phyloP scores from a whole-genome alignment of 2,888 invertebrate genomes.

The Bembecia ichneumoniformis region DNA sequence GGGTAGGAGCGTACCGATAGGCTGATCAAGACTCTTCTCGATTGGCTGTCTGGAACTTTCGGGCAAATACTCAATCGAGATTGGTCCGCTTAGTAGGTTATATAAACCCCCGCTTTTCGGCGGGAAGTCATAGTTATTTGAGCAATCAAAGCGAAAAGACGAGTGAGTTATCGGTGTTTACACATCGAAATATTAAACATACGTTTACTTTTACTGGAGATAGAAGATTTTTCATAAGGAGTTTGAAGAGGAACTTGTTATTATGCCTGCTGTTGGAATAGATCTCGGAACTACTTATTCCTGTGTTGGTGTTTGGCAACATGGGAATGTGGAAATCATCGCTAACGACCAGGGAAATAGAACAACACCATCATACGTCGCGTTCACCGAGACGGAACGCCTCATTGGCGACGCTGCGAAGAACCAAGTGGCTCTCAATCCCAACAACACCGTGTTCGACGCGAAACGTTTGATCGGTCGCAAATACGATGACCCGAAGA shows the following conservation, averaged over 20 bases:
- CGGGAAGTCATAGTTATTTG: neutral
- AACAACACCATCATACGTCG: slow-evolving; percentile 85
- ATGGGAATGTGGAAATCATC: slow-evolving; percentile 80
- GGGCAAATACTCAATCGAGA: neutral
- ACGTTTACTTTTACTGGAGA: neutral
- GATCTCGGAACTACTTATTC: slow-evolving; percentile 71
- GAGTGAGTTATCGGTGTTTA: neutral
- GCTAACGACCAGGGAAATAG: slow-evolving; percentile 41
- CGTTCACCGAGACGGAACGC: slow-evolving; percentile 73
- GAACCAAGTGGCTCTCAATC: slow-evolving; percentile 79
- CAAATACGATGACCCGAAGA: slow-evolving; percentile 76
- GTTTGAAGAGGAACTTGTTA: slow-evolving; percentile 10
- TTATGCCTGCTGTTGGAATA: slow-evolving; percentile 51
- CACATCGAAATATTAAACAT: neutral
- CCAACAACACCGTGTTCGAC: slow-evolving; percentile 78
- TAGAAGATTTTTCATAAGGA: neutral
- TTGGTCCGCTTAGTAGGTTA: neutral
- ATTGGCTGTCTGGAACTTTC: neutral
- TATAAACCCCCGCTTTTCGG: neutral
- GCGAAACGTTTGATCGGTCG: slow-evolving; percentile 84
- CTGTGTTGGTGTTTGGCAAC: slow-evolving; percentile 81
- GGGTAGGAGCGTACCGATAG: too few relatives aligned
- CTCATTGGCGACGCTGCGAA: slow-evolving; percentile 73
- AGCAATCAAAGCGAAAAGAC: neutral
- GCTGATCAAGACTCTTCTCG: neutral